A percentile compares a stretch with the other conserved stretches of the same genome.
phyloP scores from a whole-genome alignment of 1,140 invertebrate species.

The Hycleus cichorii region DNA sequence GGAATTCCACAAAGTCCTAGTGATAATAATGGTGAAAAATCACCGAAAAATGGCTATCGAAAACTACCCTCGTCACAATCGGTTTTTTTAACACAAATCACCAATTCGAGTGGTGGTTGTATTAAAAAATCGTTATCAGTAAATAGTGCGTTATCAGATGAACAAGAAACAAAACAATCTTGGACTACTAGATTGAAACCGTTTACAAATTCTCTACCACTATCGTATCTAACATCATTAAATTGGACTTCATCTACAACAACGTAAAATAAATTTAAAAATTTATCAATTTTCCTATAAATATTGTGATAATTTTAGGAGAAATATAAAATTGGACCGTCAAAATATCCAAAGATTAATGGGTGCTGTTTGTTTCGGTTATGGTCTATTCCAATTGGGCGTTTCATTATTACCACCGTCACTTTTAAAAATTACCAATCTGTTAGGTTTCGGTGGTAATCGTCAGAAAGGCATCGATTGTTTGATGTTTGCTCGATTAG shows the following conservation, averaged over 20 bases:
- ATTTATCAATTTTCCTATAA: neutral
- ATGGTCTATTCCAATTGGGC: slow-evolving; percentile 64
- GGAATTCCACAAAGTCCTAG: neutral
- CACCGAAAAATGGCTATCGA: neutral
- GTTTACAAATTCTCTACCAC: slow-evolving; percentile 5
- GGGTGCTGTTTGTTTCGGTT: slow-evolving; percentile 65
- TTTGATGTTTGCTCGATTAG: slow-evolving; percentile 57
- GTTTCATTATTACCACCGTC: slow-evolving; percentile 63
- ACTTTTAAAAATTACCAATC: slow-evolving; percentile 56
- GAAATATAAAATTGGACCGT: slow-evolving; percentile 14
- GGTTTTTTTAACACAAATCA: neutral
- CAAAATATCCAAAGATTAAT: slow-evolving; percentile 54
- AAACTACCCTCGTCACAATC: neutral
- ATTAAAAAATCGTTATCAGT: slow-evolving; percentile 29
- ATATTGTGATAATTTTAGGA: neutral
- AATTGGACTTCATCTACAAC: slow-evolving; percentile 3
- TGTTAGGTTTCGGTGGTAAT: slow-evolving; percentile 67
- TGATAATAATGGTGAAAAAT: neutral
- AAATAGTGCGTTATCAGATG: slow-evolving; percentile 17
- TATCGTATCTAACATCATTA: slow-evolving; percentile 5
- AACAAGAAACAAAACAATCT: neutral
- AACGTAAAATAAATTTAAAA: neutral
- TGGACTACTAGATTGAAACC: slow-evolving; percentile 5
- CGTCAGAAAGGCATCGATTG: slow-evolving; percentile 53
- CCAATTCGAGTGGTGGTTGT: neutral